Evolutionary conservation across 2,113 vertebrate genomes (phyloP), one percentile per base, ranked within the genome.

Genomic region (Pomatorhinus ruficollis): DNA sequence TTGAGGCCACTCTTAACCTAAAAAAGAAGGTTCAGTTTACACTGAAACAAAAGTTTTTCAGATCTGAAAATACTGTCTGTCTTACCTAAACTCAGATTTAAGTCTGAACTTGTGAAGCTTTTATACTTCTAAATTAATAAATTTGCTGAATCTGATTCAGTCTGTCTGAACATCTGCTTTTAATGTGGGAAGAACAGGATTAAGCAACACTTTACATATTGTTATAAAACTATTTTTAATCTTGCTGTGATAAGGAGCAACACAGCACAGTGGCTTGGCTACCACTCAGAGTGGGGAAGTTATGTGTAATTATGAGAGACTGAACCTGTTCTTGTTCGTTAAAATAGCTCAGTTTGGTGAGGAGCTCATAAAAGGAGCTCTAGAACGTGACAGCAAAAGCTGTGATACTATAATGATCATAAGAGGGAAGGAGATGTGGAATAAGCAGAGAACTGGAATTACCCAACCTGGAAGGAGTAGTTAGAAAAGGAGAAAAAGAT

Each of bases 151-250:
- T 89, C 59, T 54, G 59, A 80, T 93, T 74, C 50, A 80, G 33
- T 74, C 39, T 93, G 63, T 72, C 60, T 75, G 52, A 86, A 42
- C 79, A 88, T 88, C 85, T 96, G 92, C 45, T 87, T 96, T 90
- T 92, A 91, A 92, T 92, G 82, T 68, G 85, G 59, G 52, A 74
- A 93, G 42, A 90, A 80, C 0, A 5, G 45, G 52, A 83, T 94
- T 88, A 81, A 90, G 68, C 72, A 90, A 69, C 2, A 3, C 31
- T 95, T 92, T 68, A 54, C 39, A 24, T 96, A 63, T 47, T n/a
- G 16, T 83, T 86, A 56, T 93, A 89, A 95, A 95, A 70, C 71
- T 90, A 77, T 83, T 93, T 92, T 95, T 90, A 90, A 93, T 93
- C 72, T 88, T 0, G 0, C 47, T 52, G 33, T 56, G 93, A 96